These are phyloP conservation scores for Agriopis leucophaearia DNA, from an alignment of 2,888 invertebrate genomes.

Conservation along the genomic window DNA sequence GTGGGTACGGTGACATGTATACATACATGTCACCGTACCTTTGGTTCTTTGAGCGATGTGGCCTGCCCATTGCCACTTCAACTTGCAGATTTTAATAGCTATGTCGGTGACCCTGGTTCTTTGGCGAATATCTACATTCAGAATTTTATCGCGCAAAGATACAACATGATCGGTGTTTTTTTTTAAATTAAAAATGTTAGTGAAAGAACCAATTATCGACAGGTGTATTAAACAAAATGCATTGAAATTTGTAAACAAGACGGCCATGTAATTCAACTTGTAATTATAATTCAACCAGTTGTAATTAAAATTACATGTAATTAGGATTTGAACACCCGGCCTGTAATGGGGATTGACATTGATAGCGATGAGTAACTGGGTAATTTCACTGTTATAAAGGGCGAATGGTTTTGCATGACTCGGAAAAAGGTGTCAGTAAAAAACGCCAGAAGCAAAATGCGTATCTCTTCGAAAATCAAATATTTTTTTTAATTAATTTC, in stretches of 20 bases:
- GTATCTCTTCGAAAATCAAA: too few species aligned
- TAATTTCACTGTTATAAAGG: constrained; percentile 19
- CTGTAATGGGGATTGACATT: constrained; percentile 30
- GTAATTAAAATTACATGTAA: constrained; percentile 38
- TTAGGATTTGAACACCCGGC: constrained; percentile 50
- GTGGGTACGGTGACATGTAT: neutral
- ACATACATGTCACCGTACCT: too few species aligned
- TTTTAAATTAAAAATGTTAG: constrained; percentile 2
- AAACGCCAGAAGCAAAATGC: too few species aligned
- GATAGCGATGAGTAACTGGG: constrained; percentile 26
- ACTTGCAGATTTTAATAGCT: too few species aligned
- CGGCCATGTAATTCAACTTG: constrained; percentile 1
- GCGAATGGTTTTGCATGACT: neutral
- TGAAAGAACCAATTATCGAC: constrained; percentile 20
- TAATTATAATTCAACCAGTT: constrained; percentile 15
- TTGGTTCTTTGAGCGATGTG: too few species aligned
- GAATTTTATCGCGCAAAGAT: too few species aligned
- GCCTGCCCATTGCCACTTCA: too few species aligned
- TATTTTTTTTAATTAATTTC: too few species aligned
- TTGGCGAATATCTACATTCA: too few species aligned
- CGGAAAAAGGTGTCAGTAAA: neutral
- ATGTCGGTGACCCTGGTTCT: too few species aligned
- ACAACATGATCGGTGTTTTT: neutral
- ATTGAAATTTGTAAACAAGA: constrained; percentile 25
- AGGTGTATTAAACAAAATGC: constrained; percentile 22